Percentiles rank a stretch among this genome's conserved stretches.
These are phyloP conservation scores for Donacobius atricapilla DNA, from an alignment of 2,113 vertebrate genomes.

Conservation along the genomic window DNA sequence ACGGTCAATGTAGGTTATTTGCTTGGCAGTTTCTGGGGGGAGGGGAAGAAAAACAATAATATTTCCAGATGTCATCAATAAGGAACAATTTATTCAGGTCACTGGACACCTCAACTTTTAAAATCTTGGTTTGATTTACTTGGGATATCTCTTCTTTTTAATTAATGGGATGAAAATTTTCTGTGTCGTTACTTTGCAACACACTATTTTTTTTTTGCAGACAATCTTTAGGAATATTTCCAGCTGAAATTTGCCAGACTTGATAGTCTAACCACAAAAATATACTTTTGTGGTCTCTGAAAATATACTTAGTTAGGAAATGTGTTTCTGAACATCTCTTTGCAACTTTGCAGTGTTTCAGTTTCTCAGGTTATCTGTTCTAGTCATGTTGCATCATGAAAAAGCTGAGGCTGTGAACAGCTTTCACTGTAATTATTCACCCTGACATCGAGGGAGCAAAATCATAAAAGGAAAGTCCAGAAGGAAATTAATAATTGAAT, in stretches of 20 bases:
- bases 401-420: not conserved
- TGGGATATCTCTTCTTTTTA: not conserved
- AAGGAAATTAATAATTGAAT: constrained; percentile 55
- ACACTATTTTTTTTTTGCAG: not conserved
- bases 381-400: not conserved
- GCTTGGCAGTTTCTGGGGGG: not conserved
- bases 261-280: not conserved
- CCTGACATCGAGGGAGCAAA: constrained; percentile 3
- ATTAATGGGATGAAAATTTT: not conserved
- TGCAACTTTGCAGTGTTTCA: not conserved
- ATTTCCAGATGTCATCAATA: not conserved
- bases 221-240: not conserved
- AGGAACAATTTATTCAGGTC: not conserved
- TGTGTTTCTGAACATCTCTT: not conserved
- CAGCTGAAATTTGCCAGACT: not conserved
- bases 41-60: not conserved
- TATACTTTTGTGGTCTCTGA: not conserved
- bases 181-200: not conserved
- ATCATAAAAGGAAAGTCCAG: constrained; percentile 27
- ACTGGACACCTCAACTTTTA: not conserved
- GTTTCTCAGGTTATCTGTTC: not conserved
- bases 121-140: not conserved
- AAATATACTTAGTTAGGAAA: not conserved
- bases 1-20: not conserved
- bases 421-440: constrained; percentile 36